Base-by-base conservation (phyloP, 2,797 vertebrate genomes). In the Enteromius treurensis region DNA sequence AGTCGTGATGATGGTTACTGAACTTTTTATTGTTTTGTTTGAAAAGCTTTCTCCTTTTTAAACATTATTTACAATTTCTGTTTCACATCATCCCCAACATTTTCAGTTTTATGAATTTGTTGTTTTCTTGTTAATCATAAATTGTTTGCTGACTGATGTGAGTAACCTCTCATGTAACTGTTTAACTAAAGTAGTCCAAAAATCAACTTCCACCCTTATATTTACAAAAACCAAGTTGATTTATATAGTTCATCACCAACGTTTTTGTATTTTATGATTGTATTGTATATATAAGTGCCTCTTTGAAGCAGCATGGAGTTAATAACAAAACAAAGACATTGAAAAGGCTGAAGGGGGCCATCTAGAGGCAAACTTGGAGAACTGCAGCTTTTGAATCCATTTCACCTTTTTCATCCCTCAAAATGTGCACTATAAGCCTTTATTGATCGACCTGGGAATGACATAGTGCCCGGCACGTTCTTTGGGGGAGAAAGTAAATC, bases 401-500 rank as follows among this genome's bases (percentile, higher is more conserved):
- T 85, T 40, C 53, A 11, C 49, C 86, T 67, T 84, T 91, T 93
- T 91, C 89, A 91, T 82, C 67, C 79, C 89, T 88, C 47, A 91
- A 93, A 93, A 92, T 90, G 89, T 89, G 90, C 91, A 92, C 91
- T 92, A 92, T 90, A 89, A 80, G 62, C 85, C 89, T 79, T 55
- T 89, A 91, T 95, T 92, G 93, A 96, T 95, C 91, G 83, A 58
- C 90, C 78, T 86, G 89, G 88, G 9, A 49, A 94, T 95, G 92
- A 94, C 90, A 93, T 87, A 94, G 90, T 89, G 85, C 91, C 86
- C 91, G 94, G 93, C 93, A 92, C 91, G 89, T 82, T 93, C 92
- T 90, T 90, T 91, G 88, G 90, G 86, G 79, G 53, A 83, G 84
- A 90, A 91, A 89, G 91, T 80, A 87, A 94, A 95, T 96, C 95